phyloP scores from a whole-genome alignment of 2,113 vertebrate species.

The Elgaria multicarinata region DNA sequence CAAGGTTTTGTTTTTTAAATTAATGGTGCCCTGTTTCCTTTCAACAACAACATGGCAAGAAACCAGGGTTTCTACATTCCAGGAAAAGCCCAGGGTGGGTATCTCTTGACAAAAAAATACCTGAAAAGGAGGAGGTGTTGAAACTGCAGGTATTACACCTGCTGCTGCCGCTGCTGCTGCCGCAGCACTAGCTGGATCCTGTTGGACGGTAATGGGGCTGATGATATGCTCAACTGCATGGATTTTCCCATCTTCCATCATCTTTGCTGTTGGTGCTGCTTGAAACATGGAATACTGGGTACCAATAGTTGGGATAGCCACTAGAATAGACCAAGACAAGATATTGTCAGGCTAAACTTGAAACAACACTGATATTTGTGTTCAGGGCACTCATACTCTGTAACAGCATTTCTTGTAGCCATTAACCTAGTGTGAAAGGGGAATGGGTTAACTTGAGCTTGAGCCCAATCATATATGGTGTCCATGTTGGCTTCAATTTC shows the following conservation, averaged over 20 bases:
- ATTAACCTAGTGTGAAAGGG: background rate
- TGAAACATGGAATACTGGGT: slow-evolving; percentile 95
- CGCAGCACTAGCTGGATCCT: slow-evolving; percentile 82
- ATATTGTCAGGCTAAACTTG: background rate
- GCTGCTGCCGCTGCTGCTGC: slow-evolving; percentile 68
- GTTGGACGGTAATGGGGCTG: slow-evolving; percentile 91
- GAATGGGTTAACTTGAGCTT: background rate
- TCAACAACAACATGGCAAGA: background rate
- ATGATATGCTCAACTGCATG: slow-evolving; percentile 94
- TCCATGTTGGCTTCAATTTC: background rate
- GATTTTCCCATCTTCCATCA: slow-evolving; percentile 96
- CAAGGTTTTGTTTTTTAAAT: no score
- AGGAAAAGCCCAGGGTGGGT: background rate
- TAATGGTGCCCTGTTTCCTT: background rate
- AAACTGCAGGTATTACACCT: slow-evolving; percentile 87
- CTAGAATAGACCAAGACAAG: slow-evolving; percentile 74
- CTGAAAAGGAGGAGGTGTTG: slow-evolving; percentile 96
- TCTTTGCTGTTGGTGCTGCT: slow-evolving; percentile 84
- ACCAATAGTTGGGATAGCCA: slow-evolving; percentile 88
- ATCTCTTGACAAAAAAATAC: slow-evolving; percentile 64
- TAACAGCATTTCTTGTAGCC: background rate
- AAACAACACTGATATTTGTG: no score
- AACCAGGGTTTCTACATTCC: background rate
- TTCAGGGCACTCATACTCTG: background rate
- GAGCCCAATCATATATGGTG: background rate